These are phyloP conservation scores for Xiphophorus birchmanni DNA, from an alignment of 2,797 vertebrate genomes.

Conservation along the genomic window DNA sequence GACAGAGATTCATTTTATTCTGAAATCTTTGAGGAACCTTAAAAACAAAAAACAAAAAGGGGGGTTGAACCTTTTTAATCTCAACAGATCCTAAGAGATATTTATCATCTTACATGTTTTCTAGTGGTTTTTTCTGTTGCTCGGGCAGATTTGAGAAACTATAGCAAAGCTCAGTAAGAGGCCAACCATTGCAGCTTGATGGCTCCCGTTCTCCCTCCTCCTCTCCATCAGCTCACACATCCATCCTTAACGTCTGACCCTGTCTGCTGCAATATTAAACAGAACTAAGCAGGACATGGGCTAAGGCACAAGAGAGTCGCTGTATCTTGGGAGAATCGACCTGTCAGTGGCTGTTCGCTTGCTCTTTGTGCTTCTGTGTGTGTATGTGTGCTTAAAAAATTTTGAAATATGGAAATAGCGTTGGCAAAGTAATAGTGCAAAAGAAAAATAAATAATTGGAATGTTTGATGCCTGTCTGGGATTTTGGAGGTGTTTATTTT, in stretches of 20 bases:
- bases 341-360: slow-evolving; percentile 36
- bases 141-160: slow-evolving; percentile 7
- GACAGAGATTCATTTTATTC: slow-evolving; percentile 29
- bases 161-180: slow-evolving; percentile 8
- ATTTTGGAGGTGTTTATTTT: slow-evolving; percentile 1
- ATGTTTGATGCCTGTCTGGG: background rate
- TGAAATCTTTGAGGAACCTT: slow-evolving; percentile 13
- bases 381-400: slow-evolving; percentile 3
- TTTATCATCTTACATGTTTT: background rate
- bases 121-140: background rate
- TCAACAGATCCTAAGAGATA: slow-evolving; percentile 9
- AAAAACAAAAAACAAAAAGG: background rate
- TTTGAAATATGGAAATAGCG: background rate
- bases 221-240: slow-evolving; percentile 51
- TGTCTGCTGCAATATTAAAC: slow-evolving; percentile 73
- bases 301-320: slow-evolving; percentile 54
- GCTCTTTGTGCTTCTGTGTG: slow-evolving; percentile 5
- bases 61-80: slow-evolving; percentile 9
- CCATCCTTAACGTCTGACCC: slow-evolving; percentile 48
- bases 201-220: slow-evolving; percentile 15
- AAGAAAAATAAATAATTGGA: background rate
- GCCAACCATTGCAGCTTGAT: slow-evolving; percentile 18
- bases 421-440: background rate
- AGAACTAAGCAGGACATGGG: slow-evolving; percentile 74
- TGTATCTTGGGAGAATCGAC: slow-evolving; percentile 50